phyloP scores from a whole-genome alignment of 2,113 vertebrate species.

The Spea multiplicata region DNA sequence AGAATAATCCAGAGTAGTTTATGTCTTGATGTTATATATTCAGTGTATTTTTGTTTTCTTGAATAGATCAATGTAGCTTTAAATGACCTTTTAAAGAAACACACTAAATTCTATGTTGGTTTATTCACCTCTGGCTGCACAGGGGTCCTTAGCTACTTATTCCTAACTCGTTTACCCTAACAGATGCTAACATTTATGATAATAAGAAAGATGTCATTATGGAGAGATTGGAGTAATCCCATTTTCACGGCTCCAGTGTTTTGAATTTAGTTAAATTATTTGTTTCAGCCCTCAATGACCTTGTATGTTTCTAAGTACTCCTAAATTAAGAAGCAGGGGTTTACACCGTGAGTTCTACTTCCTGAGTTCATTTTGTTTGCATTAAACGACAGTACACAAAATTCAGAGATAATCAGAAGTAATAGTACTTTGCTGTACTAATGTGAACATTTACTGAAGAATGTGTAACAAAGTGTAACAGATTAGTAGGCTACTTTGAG shows the following conservation, averaged over 20 bases:
- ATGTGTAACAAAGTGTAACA: too few species aligned
- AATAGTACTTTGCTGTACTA: too few species aligned
- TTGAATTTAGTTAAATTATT: not conserved
- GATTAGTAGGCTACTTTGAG: too few species aligned
- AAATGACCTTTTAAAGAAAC: slow-evolving; percentile 26
- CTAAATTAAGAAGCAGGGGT: too few species aligned
- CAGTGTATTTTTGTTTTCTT: not conserved
- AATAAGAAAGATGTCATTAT: slow-evolving; percentile 20
- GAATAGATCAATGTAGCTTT: not conserved
- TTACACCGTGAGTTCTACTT: too few species aligned
- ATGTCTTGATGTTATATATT: not conserved
- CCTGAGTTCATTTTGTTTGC: too few species aligned
- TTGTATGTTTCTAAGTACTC: not conserved
- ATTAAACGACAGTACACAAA: too few species aligned
- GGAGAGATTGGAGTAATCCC: slow-evolving; percentile 2
- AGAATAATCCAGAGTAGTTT: not conserved
- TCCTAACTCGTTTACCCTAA: not conserved
- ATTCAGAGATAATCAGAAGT: too few species aligned
- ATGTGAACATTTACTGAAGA: too few species aligned
- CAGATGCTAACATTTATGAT: slow-evolving; percentile 19
- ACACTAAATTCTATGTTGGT: not conserved
- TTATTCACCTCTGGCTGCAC: slow-evolving; percentile 22
- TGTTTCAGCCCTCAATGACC: not conserved
- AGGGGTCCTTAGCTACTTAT: not conserved
- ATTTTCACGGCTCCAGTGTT: not conserved